Evolutionary conservation across 2,113 vertebrate genomes (phyloP).

Genomic region (Carassius carassius): DNA sequence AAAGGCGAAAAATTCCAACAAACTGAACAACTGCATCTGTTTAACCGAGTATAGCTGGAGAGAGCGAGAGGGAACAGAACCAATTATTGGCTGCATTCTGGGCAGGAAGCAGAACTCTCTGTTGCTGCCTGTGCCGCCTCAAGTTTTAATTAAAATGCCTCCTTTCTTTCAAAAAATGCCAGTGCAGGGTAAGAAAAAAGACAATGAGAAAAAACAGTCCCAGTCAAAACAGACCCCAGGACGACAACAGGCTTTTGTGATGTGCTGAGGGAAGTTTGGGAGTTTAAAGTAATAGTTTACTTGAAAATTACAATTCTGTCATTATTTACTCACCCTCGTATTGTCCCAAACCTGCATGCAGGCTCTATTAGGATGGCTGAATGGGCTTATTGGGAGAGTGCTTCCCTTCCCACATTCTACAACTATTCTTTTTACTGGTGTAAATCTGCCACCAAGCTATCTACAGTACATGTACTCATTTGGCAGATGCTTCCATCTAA

Average conservation of each 20-base stretch:
- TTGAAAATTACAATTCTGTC: not conserved
- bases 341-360: not conserved
- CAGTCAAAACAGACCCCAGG: constrained; percentile 27
- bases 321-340: not conserved
- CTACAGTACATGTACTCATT: not conserved
- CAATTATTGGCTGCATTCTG: constrained; percentile 47
- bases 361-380: not conserved
- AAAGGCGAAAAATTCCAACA: constrained; percentile 33
- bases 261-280: not conserved
- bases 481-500: not conserved
- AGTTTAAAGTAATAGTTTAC: not conserved
- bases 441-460: not conserved
- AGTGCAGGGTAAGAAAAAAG: constrained; percentile 15
- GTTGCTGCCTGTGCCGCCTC: constrained; percentile 31
- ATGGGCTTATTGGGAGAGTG: not conserved
- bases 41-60: constrained; percentile 40
- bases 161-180: constrained; percentile 36
- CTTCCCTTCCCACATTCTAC: not conserved
- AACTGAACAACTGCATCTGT: constrained; percentile 55
- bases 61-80: constrained; percentile 35
- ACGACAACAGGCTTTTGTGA: constrained; percentile 19
- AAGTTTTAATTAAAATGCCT: constrained; percentile 60
- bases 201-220: constrained; percentile 34
- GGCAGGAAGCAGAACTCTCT: constrained; percentile 44
- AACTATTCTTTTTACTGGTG: not conserved